phyloP scores from a whole-genome alignment of 2,797 vertebrate species.

The Miichthys miiuy region DNA sequence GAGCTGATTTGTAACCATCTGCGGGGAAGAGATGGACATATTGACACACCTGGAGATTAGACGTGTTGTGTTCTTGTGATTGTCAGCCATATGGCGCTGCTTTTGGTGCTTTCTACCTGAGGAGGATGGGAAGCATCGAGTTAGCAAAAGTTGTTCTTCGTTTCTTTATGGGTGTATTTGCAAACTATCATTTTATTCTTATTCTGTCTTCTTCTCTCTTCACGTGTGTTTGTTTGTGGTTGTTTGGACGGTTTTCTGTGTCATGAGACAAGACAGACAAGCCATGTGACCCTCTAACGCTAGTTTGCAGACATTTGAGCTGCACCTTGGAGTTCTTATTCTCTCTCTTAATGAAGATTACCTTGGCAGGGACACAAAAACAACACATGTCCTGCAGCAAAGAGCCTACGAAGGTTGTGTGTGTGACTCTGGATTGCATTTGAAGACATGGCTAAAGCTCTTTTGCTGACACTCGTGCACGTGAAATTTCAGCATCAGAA shows the following conservation, averaged over 20 bases:
- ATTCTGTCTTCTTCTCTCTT: not conserved
- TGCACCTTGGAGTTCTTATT: conserved; percentile 12
- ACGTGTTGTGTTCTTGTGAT: not conserved
- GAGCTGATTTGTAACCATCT: conserved; percentile 15
- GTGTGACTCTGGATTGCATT: not conserved
- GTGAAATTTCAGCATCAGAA: not conserved
- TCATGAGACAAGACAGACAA: conserved; percentile 4
- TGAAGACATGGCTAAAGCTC: not conserved
- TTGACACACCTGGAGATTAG: conserved; percentile 18
- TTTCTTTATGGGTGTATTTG: not conserved
- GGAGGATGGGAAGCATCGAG: not conserved
- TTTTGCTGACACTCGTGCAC: not conserved
- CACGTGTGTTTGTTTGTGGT: not conserved
- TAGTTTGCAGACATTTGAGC: conserved; percentile 49
- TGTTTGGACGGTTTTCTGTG: conserved; percentile 11
- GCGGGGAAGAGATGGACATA: not conserved
- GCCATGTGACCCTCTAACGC: not conserved
- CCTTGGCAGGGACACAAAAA: conserved; percentile 21
- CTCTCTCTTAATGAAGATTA: conserved; percentile 55
- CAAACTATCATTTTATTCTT: not conserved
- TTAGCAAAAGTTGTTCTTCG: not conserved
- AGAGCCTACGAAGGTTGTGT: not conserved
- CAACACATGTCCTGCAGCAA: conserved; percentile 14
- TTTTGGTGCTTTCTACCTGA: conserved; percentile 9
- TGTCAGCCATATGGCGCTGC: conserved; percentile 18